Conservation (phyloP, 2,888 invertebrate species). For the Meteorus cinctellus region DNA sequence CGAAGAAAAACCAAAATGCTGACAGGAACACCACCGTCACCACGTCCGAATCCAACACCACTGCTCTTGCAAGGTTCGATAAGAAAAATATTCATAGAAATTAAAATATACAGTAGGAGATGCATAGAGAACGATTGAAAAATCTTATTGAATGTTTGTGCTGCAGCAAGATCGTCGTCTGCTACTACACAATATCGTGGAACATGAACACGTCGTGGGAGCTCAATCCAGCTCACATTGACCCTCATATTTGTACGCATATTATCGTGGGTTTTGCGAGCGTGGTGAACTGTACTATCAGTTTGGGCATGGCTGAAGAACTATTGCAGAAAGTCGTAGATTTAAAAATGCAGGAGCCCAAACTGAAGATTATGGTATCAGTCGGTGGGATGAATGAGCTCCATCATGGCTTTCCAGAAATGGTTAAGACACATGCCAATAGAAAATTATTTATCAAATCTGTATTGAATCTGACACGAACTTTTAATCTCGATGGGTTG, state of each 20-base stretch:
- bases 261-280: conserved; percentile 85
- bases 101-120: too few species aligned
- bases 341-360: conserved; percentile 78
- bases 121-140: too few species aligned
- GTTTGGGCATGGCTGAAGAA: conserved; percentile 72
- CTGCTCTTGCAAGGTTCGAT: conserved; percentile 50
- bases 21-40: conserved; percentile 58
- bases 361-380: conserved; percentile 85
- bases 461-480: conserved; percentile 74
- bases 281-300: conserved; percentile 78
- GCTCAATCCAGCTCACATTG: conserved; percentile 77
- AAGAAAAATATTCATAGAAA: background rate
- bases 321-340: conserved; percentile 73
- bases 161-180: conserved; percentile 74
- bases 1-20: conserved; percentile 64
- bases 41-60: conserved; percentile 51
- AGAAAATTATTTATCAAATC: conserved; percentile 80
- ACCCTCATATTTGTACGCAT: conserved; percentile 87
- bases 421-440: conserved; percentile 82
- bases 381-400: conserved; percentile 78
- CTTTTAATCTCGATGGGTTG: conserved; percentile 80
- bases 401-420: conserved; percentile 79
- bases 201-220: conserved; percentile 64
- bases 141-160: background rate
- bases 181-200: conserved; percentile 81